Evolutionary conservation across 2,888 invertebrate species (phyloP).

Genomic region (Blomia tropicalis): DNA sequence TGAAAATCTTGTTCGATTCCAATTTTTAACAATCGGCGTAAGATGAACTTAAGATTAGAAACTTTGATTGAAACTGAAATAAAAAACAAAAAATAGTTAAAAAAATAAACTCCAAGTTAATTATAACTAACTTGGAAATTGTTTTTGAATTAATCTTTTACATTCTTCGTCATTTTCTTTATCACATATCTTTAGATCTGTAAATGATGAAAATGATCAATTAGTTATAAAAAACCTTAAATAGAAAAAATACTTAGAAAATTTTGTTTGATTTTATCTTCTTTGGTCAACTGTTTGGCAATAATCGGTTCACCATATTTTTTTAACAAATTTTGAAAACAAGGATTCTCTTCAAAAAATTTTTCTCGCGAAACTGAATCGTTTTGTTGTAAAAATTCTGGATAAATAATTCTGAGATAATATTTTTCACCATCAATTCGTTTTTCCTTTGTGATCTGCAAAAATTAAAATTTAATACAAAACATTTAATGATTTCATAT

Average conservation of each 20-base stretch:
- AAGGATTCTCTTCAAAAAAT: slow-evolving; percentile 20
- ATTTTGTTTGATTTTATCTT: slow-evolving; percentile 13
- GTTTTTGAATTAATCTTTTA: slow-evolving; percentile 4
- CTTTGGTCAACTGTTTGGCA: background rate
- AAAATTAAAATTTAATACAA: background rate
- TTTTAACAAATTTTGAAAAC: background rate
- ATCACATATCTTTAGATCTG: background rate
- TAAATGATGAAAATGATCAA: background rate
- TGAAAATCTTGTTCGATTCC: slow-evolving; percentile 1
- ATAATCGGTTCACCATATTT: slow-evolving; percentile 11
- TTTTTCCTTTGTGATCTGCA: slow-evolving; percentile 4
- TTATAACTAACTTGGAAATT: slow-evolving; percentile 13
- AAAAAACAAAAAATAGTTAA: background rate
- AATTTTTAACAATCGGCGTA: slow-evolving; percentile 9
- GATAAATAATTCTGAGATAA: slow-evolving; percentile 14
- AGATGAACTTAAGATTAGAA: slow-evolving; percentile 1
- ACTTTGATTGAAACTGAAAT: slow-evolving; percentile 17
- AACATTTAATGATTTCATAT: no score
- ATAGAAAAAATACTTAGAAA: slow-evolving; percentile 2
- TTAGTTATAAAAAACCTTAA: background rate
- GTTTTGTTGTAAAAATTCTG: background rate
- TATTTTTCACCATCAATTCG: slow-evolving; percentile 19
- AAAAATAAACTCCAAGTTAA: background rate
- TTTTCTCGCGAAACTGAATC: background rate
- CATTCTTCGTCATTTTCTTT: background rate